Evolutionary conservation across 2,113 vertebrate species (phyloP), one percentile per base, ranked within the genome.

Genomic region (Phyllostomus discolor): DNA sequence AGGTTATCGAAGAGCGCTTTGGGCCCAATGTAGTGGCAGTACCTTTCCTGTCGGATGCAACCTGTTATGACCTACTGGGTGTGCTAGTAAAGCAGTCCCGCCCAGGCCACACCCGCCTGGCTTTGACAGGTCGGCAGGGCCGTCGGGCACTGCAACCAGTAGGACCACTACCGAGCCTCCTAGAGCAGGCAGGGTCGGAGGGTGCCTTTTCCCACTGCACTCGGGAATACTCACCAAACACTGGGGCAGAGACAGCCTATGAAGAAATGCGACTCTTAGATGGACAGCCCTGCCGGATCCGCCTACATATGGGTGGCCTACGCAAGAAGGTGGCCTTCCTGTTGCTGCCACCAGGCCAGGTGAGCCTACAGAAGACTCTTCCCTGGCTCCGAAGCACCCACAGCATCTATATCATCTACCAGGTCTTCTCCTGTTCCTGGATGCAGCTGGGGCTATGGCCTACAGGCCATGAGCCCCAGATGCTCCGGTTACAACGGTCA

Each of bases 361-460:
- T 98, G 92, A 81, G 90, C 89, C 96, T 98, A 80, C 97, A 96
- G 67, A 96, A 97, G 38, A 95, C 93, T 75, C 96, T 98, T 82
- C 97, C 98, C 57, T 98, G 98, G 98, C 96, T 98, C 84, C 96
- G 96, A 73, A 93, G 96, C n/a, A 97, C 96, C 52, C 97, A 93
- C 59, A 98, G 98, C 92, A 82, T 98, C 95, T 98, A 98, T 35
- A 85, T 98, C 75, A 96, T 98, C 93, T 97, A 98, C 78, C 97
- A 98, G 92, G 97, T 98, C 85, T 98, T 98, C 97, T 98, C 94
- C 96, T 97, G 98, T 81, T 90, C 98, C 84, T 97, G 97, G 96
- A 96, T 98, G 41, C 88, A 94, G 33, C 88, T 98, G 67, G 96
- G 84, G 8, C 43, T 95, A 0, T 10, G 93, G 41, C 95, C 95